Evolutionary conservation across 2,113 vertebrate species (phyloP).

Genomic region (Lagenorhynchus albirostris): DNA sequence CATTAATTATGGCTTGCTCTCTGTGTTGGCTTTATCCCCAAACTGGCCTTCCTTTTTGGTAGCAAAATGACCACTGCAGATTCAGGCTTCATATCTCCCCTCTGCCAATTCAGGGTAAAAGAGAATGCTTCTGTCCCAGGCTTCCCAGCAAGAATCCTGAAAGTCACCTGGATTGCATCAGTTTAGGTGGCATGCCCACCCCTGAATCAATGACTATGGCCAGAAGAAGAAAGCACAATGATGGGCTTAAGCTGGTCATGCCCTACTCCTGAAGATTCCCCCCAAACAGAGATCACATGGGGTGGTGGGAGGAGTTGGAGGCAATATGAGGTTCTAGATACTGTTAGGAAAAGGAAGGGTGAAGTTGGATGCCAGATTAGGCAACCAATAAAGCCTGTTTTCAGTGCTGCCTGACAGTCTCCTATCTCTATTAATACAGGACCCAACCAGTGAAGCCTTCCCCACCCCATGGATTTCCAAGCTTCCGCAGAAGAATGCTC

Average conservation of each 20-base stretch:
- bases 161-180: not conserved
- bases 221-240: not conserved
- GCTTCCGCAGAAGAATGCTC: not conserved
- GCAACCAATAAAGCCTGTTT: not conserved
- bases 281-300: not conserved
- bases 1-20: not conserved
- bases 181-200: too few relatives aligned
- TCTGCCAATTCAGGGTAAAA: not conserved
- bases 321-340: not conserved
- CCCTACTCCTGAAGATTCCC: not conserved
- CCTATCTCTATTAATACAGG: not conserved
- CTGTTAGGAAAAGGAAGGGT: not conserved
- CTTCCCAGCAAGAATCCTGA: not conserved
- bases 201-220: not conserved
- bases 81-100: not conserved
- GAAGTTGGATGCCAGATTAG: not conserved
- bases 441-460: not conserved
- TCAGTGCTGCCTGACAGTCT: not conserved
- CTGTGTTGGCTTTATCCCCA: not conserved
- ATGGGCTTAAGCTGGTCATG: fast-evolving
- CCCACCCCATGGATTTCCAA: not conserved
- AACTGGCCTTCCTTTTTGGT: not conserved
- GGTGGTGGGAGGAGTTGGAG: not conserved
- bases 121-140: not conserved
- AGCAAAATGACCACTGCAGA: not conserved